Evolutionary conservation across 2,113 vertebrate species (phyloP), one percentile per base, ranked within the genome.

Genomic region (Myxocyprinus asiaticus): DNA sequence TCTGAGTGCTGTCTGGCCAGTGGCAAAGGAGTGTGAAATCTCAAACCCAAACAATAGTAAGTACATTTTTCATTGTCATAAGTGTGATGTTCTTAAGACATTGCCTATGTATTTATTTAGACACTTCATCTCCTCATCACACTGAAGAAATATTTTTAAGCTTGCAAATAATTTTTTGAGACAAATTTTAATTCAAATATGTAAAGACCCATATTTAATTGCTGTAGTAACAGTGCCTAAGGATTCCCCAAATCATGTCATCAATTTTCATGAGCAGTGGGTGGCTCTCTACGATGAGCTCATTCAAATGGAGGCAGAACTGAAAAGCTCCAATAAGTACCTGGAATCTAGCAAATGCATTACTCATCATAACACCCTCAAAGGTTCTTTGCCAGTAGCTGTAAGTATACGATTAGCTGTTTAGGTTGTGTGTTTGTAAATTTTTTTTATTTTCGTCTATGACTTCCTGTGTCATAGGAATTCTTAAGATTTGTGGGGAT

Each of bases 201-300:
- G n/a, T 9, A 53, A 42, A 42, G 47, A 72, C 45, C 8, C 59
- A 74, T 63, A 33, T 51, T 14, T 45, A 51, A 50, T 63, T 33
- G 44, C 58, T 22, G 8, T 67, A 42, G 51, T 65, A 73, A 65
- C 59, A 33, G 51, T 42, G 51, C 63, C 17, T 48, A 78, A 70
- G 43, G 63, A 63, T 63, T 42, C 45, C 15, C 67, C 33, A 71
- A 61, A 65, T 11, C 17, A n/a, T 43, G 56, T 47, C 61, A 80
- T 80, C 55, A 73, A 59, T 74, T 47, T 15, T 48, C 63, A 74
- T 59, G 44, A 78, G 67, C 66, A 50, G 66, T 62, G 76, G 66
- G 65, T 4, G 9, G 55, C 55, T 42, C 47, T 59, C 22, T 9
- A 67, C 59, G 17, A 45, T 75, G 61, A 81, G 64, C 65, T 75